Conservation (phyloP, 2,888 invertebrate genomes). For the Nephrotoma appendiculata region DNA sequence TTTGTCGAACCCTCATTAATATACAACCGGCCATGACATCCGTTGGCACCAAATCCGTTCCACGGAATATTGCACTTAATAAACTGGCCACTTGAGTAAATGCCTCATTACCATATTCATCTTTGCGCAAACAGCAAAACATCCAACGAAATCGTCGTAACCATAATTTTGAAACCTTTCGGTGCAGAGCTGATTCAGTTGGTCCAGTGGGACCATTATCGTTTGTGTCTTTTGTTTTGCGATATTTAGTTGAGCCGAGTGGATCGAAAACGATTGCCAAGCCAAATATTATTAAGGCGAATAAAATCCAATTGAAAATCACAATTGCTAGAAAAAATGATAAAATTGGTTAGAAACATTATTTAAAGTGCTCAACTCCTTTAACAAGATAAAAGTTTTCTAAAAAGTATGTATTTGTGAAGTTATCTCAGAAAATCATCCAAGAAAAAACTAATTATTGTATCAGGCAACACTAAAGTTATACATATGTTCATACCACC, state of each 20-base stretch:
- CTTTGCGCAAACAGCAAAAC: conserved; percentile 57
- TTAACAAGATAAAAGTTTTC: not conserved
- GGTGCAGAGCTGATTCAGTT: conserved; percentile 42
- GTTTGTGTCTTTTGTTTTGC: conserved; percentile 8
- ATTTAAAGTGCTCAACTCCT: not conserved
- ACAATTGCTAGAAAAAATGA: conserved; percentile 44
- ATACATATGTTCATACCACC: too few species aligned
- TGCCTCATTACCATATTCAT: conserved; percentile 62
- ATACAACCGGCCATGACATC: conserved; percentile 80
- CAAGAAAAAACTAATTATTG: too few species aligned
- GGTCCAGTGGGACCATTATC: conserved; percentile 9
- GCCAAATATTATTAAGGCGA: conserved; percentile 57
- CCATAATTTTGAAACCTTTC: conserved; percentile 49
- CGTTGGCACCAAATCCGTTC: conserved; percentile 74
- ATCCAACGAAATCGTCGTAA: conserved; percentile 58
- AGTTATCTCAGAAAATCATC: too few species aligned
- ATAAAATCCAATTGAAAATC: conserved; percentile 66
- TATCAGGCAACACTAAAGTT: too few species aligned
- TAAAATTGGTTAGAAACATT: not conserved
- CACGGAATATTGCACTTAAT: conserved; percentile 64
- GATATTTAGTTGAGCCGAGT: conserved; percentile 42
- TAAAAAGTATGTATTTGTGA: too few species aligned
- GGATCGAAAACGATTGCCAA: conserved; percentile 72
- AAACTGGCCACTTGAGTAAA: conserved; percentile 70
- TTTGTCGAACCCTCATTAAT: conserved; percentile 62